Base-by-base conservation (phyloP, 2,888 invertebrate genomes). In the Diarsia mendica region DNA sequence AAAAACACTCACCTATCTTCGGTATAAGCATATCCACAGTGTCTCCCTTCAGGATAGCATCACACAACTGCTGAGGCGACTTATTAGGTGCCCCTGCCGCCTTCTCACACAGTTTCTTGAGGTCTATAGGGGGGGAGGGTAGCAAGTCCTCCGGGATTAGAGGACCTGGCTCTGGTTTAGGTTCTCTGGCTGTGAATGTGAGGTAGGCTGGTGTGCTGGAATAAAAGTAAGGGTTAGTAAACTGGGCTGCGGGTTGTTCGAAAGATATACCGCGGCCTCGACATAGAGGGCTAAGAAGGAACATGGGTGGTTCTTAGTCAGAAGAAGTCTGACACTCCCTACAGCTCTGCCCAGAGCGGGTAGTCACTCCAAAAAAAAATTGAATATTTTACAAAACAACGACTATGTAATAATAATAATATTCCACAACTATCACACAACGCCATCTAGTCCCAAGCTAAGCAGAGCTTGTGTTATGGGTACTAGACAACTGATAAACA, bases 201-300 rank as follows among this genome's bases (percentile, higher is more conserved):
- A 95, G 89, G 88, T 94, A 95, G 0, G 96, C 95, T 77, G 93
- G 95, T 0, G 94, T 94, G 77, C 96, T 96, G 90, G 13, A 85
- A 85, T 33, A 74, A 23, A 65, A 33, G n/a, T 15, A 3, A 13
- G 13, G 15, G 63, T 33, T 58, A 0, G 53, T 53, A 11, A 53
- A 53, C n/a, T n/a, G 39, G 39, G 39, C 39, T 39, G 39, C 39
- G 39, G 39, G 39, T 39, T 39, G 39, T 39, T 39, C 39, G 39
- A 3, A 39, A 39, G 39, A 39, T 2, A 39, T 39, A 39, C 39
- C 39, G 39, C 39, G 39, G 39, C 39, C 39, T 39, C 39, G 39
- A 39, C 39, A 39, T 39, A 5, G 4, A 39, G 39, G 33, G 39
- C 39, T 39, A 39, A 39, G 39, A 39, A 39, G 39, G 39, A 39